Evolutionary conservation across 2,888 invertebrate species (phyloP).

Genomic region (Atrina japonica): DNA sequence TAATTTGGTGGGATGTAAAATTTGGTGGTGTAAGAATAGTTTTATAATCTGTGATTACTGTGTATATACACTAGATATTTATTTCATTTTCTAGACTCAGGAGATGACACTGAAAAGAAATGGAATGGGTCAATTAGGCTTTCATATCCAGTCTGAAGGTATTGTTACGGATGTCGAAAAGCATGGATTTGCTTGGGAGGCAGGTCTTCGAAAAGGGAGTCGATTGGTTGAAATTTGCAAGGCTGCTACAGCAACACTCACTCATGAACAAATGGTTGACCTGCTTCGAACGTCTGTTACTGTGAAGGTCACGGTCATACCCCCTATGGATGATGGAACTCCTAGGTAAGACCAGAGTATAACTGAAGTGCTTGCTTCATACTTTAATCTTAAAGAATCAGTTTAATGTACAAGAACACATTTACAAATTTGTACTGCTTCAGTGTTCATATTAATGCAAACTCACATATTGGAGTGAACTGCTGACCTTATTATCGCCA

Average conservation of each 20-base stretch:
- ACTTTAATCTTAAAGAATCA: no score
- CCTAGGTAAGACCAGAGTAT: conserved; percentile 83
- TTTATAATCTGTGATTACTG: no score
- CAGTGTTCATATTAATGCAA: no score
- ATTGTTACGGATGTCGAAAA: conserved; percentile 95
- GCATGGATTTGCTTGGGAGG: conserved; percentile 83
- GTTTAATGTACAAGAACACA: no score
- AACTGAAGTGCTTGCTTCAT: no score
- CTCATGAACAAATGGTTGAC: conserved; percentile 96
- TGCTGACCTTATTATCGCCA: no score
- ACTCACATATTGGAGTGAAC: no score
- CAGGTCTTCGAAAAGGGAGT: conserved; percentile 94
- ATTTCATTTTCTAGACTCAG: conserved; percentile 83
- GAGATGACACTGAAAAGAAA: conserved; percentile 92
- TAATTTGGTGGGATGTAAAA: no score
- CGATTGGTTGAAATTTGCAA: conserved; percentile 95
- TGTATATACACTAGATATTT: background rate
- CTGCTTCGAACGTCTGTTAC: conserved; percentile 93
- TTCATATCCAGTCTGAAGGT: conserved; percentile 92
- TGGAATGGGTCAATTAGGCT: conserved; percentile 90
- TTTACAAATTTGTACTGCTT: no score
- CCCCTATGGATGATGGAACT: conserved; percentile 87
- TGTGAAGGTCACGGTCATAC: conserved; percentile 91
- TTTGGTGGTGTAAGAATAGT: no score
- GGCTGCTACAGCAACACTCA: conserved; percentile 92